Evolutionary conservation across 2,113 vertebrate species (phyloP), one percentile per base, ranked within the genome.

Genomic region (Scatophagus argus): DNA sequence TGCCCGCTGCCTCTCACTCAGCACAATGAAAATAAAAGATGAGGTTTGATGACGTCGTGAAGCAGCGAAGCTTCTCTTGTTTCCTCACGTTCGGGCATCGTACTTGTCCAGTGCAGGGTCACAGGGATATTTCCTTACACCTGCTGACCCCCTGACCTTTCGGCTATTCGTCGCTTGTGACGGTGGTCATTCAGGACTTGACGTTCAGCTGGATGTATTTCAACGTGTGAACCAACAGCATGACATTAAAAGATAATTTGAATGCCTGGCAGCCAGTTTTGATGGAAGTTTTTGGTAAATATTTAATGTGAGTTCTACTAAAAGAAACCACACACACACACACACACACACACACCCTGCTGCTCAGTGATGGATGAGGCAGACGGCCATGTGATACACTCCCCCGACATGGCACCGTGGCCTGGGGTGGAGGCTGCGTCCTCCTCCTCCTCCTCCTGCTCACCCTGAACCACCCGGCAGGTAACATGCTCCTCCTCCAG

Each of bases 51-150:
- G n/a, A n/a, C n/a, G n/a, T n/a, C n/a, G n/a, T n/a, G n/a, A n/a
- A n/a, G n/a, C n/a, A n/a, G n/a, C n/a, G n/a, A n/a, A 43, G 31
- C 44, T 36, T 39, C 52, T 71, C 75, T n/a, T 17, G 3, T 60
- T 54, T 71, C 77, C 60, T 31, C 43, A 39, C 16, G 0, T 36
- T 21, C 2, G 36, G 31, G 23, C 11, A 44, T 58, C 61, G 32
- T 9, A 59, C 59, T 34, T 52, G 83, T 63, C 68, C 67, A 5
- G 27, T 3, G 65, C 59, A 55, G 72, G 82, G 71, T 89, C 87
- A 82, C 79, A 82, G 71, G 81, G 74, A 41, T 65, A 84, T 84
- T 86, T 8, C 14, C 0, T 89, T 87, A 89, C 87, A 34, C 4
- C 46, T 8, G 46, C 12, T 54, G 60, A 84, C 81, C 82, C 23